These are phyloP conservation scores for Dromococcyx pavoninus DNA, from an alignment of 2,797 vertebrate species.

Conservation along the genomic window DNA sequence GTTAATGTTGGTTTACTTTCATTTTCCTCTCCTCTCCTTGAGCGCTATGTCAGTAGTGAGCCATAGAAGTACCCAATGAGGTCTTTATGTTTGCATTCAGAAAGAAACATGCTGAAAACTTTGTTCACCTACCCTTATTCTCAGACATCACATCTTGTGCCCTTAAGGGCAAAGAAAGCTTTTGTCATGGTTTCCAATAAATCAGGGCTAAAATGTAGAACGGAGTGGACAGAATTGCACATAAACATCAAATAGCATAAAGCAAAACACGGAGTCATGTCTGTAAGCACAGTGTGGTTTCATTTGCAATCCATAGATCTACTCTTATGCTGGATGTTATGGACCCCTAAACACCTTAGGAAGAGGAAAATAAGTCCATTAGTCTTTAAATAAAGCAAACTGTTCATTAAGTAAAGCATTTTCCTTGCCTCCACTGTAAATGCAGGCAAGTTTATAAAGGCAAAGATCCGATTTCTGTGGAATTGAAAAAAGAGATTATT, in stretches of 20 bases:
- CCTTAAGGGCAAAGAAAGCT: not conserved
- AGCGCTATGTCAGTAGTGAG: not conserved
- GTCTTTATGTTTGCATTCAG: not conserved
- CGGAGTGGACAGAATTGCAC: not conserved
- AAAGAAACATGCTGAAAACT: not conserved
- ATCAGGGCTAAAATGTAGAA: not conserved
- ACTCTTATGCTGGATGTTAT: not conserved
- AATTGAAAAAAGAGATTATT: slow-evolving; percentile 72
- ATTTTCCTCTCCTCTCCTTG: not conserved
- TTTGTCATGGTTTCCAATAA: not conserved
- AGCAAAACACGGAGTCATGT: not conserved
- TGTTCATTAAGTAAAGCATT: not conserved
- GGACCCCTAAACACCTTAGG: not conserved
- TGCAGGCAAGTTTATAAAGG: slow-evolving; percentile 85
- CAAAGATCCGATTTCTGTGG: slow-evolving; percentile 76
- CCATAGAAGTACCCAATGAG: rapidly evolving
- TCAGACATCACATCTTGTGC: not conserved
- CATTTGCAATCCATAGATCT: not conserved
- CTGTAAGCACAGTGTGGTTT: not conserved
- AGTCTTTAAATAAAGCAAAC: not conserved
- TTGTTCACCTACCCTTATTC: not conserved
- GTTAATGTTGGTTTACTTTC: not conserved
- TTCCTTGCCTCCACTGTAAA: slow-evolving; percentile 22
- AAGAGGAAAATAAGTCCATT: not conserved
- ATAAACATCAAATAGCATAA: not conserved